Percentiles rank a stretch among this genome's conserved stretches.
Conservation (phyloP, 2,888 invertebrate species). For the Gastrophysa polygoni region DNA sequence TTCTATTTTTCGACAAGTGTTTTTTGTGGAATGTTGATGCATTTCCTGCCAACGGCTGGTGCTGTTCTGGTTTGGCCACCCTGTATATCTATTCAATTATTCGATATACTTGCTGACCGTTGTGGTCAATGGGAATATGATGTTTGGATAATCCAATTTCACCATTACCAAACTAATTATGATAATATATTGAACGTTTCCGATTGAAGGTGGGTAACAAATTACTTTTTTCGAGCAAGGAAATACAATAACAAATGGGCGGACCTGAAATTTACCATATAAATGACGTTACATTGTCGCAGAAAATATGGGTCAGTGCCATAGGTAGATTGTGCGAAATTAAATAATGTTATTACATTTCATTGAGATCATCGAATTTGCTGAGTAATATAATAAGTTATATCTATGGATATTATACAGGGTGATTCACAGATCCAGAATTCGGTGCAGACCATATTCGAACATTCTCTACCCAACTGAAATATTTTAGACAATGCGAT, state of each 20-base stretch:
- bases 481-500: no score
- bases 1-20: no score
- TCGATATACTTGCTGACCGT: not conserved
- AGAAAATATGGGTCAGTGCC: not conserved
- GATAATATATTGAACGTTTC: not conserved
- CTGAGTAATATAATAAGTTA: constrained; percentile 1
- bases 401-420: no score
- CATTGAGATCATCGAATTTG: not conserved
- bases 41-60: no score
- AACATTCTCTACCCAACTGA: no score
- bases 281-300: not conserved
- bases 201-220: not conserved
- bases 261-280: not conserved
- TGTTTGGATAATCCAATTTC: not conserved
- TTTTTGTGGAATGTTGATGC: no score
- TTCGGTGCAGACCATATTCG: no score
- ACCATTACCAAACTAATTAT: not conserved
- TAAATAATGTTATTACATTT: no score
- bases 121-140: not conserved
- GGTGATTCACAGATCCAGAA: no score
- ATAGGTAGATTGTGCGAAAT: not conserved
- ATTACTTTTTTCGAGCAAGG: not conserved
- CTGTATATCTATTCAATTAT: no score
- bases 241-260: not conserved
- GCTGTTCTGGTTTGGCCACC: no score